Percentiles rank a stretch among this genome's conserved stretches.
phyloP scores from a whole-genome alignment of 2,113 vertebrate species.

The Hoplias malabaricus region DNA sequence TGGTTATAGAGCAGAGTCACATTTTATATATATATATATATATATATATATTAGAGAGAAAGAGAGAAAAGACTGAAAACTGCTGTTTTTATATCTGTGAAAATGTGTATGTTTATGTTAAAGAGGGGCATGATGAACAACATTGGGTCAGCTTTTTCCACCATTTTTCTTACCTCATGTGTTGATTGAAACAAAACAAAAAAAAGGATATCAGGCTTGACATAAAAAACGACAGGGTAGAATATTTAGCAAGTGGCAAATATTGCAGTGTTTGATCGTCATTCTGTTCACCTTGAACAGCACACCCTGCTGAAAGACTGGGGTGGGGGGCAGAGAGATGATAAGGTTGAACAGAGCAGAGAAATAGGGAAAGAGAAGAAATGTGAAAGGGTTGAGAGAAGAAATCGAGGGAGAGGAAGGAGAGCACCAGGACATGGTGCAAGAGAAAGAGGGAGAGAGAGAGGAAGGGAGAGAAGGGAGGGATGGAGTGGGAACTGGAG shows the following conservation, averaged over 20 bases:
- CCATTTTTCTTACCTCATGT: background rate
- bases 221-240: background rate
- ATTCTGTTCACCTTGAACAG: constrained; percentile 29
- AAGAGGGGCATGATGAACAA: background rate
- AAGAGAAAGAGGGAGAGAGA: background rate
- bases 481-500: background rate
- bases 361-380: constrained; percentile 6
- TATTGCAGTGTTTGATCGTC: constrained; percentile 3
- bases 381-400: constrained; percentile 12
- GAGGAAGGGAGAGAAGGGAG: background rate
- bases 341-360: constrained; percentile 1
- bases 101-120: too few species aligned
- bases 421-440: background rate
- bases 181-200: background rate
- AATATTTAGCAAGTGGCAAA: background rate
- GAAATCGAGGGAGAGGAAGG: constrained; percentile 17
- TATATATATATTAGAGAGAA: too few species aligned
- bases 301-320: background rate
- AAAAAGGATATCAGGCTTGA: background rate
- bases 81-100: background rate
- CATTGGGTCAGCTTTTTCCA: background rate
- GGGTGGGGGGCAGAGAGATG: background rate
- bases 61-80: too few species aligned
- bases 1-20: too few species aligned
- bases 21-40: too few species aligned